phyloP scores from a whole-genome alignment of 2,113 vertebrate species.

The Rallus limicola region DNA sequence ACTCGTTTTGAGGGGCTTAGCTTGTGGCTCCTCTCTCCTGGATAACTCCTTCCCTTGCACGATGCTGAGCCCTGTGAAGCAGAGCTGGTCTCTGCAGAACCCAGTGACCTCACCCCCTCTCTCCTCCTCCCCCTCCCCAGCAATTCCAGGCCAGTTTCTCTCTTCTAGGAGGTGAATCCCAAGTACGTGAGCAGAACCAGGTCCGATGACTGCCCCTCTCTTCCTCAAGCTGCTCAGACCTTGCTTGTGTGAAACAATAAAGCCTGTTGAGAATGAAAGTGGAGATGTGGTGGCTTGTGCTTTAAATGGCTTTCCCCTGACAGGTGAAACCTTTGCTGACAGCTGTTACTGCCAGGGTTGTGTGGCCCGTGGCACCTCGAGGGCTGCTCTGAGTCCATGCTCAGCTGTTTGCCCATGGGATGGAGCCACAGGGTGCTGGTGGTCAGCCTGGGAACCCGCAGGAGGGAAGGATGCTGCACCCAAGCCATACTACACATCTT shows the following conservation, averaged over 20 bases:
- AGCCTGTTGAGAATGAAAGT: background rate
- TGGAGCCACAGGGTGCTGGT: rapidly evolving
- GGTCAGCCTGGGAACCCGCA: too few species aligned
- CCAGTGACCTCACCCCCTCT: background rate
- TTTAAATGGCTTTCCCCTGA: background rate
- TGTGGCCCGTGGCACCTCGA: rapidly evolving
- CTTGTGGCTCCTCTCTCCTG: rapidly evolving
- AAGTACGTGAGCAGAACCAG: background rate
- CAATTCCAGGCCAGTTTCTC: background rate
- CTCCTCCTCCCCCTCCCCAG: background rate
- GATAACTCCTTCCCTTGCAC: background rate
- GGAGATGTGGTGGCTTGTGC: background rate
- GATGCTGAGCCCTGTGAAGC: background rate
- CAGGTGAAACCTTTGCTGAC: background rate
- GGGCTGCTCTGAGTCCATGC: rapidly evolving
- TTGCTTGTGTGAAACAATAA: background rate
- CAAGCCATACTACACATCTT: background rate
- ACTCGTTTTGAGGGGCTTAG: background rate
- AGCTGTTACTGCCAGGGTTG: too few species aligned
- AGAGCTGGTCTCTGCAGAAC: background rate
- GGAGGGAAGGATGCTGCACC: background rate
- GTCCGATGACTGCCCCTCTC: too few species aligned
- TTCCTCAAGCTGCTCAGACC: background rate
- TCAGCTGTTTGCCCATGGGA: background rate
- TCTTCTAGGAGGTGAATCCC: background rate